phyloP scores from a whole-genome alignment of 1,140 invertebrate species.

The Lepidostoma basale region DNA sequence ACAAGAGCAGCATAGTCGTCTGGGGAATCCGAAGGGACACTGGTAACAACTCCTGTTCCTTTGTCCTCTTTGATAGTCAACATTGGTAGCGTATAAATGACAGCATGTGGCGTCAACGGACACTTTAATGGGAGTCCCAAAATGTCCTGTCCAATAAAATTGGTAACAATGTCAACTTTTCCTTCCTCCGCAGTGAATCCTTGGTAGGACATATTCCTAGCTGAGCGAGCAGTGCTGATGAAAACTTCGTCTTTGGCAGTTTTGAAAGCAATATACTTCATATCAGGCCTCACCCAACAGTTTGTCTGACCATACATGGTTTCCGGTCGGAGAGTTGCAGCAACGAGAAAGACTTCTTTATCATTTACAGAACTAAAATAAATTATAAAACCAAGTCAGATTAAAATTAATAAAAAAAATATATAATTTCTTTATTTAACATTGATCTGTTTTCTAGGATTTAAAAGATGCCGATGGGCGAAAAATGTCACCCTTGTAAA shows the following conservation, averaged over 20 bases:
- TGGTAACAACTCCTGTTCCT: conserved; percentile 97
- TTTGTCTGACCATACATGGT: conserved; percentile 99
- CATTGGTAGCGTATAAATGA: conserved; percentile 96
- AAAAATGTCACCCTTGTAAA: background rate
- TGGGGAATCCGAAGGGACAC: conserved; percentile 97
- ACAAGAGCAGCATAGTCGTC: conserved; percentile 96
- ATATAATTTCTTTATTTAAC: background rate
- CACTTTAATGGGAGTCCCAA: conserved; percentile 82
- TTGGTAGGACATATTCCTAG: conserved; percentile 96
- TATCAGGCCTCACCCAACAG: conserved; percentile 96
- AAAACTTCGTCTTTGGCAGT: conserved; percentile 79
- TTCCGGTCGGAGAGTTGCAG: conserved; percentile 96
- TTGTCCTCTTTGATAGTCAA: conserved; percentile 97
- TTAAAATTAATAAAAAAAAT: background rate
- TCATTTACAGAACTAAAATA: conserved; percentile 43
- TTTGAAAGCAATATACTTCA: conserved; percentile 88
- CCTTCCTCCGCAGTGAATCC: conserved; percentile 85
- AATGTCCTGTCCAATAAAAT: conserved; percentile 77
- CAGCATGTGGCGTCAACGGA: conserved; percentile 81
- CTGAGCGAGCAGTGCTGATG: conserved; percentile 85
- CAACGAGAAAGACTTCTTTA: conserved; percentile 83
- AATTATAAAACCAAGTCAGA: conserved; percentile 3
- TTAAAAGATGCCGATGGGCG: no score
- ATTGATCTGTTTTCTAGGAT: background rate
- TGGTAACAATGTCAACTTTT: conserved; percentile 72